A percentile compares a stretch with the other conserved stretches of the same genome.
phyloP scores from a whole-genome alignment of 2,113 vertebrate genomes.

The Arvicanthis niloticus region DNA sequence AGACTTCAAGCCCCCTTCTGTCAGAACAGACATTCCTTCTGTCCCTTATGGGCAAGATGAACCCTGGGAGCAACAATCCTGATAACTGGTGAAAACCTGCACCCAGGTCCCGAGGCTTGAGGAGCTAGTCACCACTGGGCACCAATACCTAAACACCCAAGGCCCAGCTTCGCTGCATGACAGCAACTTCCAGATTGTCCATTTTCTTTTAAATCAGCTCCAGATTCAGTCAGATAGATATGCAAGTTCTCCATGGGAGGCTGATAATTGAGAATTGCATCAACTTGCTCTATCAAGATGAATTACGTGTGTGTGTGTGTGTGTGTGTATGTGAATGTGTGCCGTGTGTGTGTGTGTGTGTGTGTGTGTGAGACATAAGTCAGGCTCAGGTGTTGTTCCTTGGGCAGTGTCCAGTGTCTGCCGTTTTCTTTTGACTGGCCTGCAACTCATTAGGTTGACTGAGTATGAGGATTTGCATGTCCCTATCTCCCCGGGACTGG shows the following conservation, averaged over 20 bases:
- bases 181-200: background rate
- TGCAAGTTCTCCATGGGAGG: background rate
- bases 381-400: background rate
- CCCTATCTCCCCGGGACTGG: background rate
- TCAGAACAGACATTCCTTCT: background rate
- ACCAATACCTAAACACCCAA: accelerated
- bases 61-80: accelerated
- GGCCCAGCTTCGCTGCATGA: accelerated
- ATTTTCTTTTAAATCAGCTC: background rate
- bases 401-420: background rate
- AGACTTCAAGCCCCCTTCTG: too few species aligned
- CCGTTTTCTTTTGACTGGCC: background rate
- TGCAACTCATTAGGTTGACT: background rate
- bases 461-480: background rate
- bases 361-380: background rate
- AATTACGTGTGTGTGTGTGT: background rate
- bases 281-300: background rate
- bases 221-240: background rate
- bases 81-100: background rate
- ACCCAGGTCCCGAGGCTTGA: accelerated
- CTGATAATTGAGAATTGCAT: background rate
- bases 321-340: too few species aligned
- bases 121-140: background rate
- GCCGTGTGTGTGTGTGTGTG: background rate
- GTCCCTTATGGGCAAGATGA: background rate